Base-by-base conservation (phyloP, 2,113 vertebrate genomes). In the Myanophis thanlyinensis region DNA sequence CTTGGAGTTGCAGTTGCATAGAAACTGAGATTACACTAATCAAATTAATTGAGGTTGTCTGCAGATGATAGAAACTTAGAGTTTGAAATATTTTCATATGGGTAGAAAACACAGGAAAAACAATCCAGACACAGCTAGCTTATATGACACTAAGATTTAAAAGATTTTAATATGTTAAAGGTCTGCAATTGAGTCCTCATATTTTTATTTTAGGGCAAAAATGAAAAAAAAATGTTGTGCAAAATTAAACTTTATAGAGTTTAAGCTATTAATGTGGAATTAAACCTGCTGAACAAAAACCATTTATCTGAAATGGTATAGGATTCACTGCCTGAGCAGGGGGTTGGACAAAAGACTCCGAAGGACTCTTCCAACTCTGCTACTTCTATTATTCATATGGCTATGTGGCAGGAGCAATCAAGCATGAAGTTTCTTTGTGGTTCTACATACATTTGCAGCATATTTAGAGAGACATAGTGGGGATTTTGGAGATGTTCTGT, bases 241-340 rank as follows among this genome's bases (percentile, higher is more conserved):
- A 89, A 93, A 95, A 86, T 3, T 22, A 86, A 90, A 94, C 93
- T 94, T 92, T n/a, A 5, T 51, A 52, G 6, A 87, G 35, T 95
- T 94, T 53, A 85, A 94, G 93, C 89, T 92, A 95, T 96, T 95
- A 94, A 4, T 53, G 94, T 95, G 94, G 90, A 94, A 93, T 62
- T 12, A 96, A 92, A 80, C 91, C 59, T 94, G 95, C 40, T 47
- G 35, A 44, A 80, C 35, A 80, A 91, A 91, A 44, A 30, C 25
- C 25, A 62, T 62, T 30, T 62, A 11, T 62, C 27, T 13, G 59
- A 62, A 62, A 62, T 62, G 11, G 59, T n/a, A 62, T 30, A n/a
- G 10, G 27, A 4, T 62, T 30, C 23, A 23, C 22, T 54, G 53
- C 6, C 22, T 54, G 53, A 54, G 22, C 6, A 23, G 6, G 12